Percentiles rank a stretch among this genome's conserved stretches.
Conservation (phyloP, 2,797 vertebrate species). For the Apogon hyalosoma region DNA sequence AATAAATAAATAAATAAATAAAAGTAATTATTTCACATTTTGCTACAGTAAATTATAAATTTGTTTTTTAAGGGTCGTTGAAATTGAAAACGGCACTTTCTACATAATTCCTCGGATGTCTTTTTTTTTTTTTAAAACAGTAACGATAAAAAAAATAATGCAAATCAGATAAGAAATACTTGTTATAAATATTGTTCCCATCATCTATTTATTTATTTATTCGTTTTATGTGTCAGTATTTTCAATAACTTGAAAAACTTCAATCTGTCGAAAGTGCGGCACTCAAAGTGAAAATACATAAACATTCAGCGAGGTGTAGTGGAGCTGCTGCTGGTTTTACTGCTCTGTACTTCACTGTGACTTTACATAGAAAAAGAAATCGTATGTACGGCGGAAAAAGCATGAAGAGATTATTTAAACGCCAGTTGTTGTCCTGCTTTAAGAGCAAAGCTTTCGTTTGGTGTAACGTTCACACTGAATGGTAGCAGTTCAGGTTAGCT, state of each 20-base stretch:
- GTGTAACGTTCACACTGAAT: background rate
- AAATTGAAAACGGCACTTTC: slow-evolving; percentile 46
- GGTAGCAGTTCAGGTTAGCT: slow-evolving; percentile 32
- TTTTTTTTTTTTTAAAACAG: too few species aligned
- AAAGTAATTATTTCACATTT: too few species aligned
- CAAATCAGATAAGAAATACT: background rate
- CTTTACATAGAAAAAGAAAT: background rate
- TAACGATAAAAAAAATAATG: background rate
- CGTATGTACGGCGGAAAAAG: background rate
- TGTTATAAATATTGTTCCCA: too few species aligned
- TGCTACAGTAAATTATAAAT: too few species aligned
- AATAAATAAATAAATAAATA: too few species aligned
- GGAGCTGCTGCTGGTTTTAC: background rate
- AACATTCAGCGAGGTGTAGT: slow-evolving; percentile 36
- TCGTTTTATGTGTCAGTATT: rapidly evolving
- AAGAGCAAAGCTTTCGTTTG: background rate
- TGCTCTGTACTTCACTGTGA: background rate
- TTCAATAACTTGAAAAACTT: background rate
- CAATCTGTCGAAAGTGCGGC: slow-evolving; percentile 63
- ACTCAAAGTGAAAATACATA: slow-evolving; percentile 7
- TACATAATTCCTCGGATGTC: background rate
- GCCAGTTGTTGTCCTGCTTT: background rate
- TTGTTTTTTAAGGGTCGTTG: too few species aligned
- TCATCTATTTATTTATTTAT: rapidly evolving
- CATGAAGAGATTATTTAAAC: background rate